Base-by-base conservation (phyloP, 2,888 invertebrate genomes). In the Aporophyla nigra region DNA sequence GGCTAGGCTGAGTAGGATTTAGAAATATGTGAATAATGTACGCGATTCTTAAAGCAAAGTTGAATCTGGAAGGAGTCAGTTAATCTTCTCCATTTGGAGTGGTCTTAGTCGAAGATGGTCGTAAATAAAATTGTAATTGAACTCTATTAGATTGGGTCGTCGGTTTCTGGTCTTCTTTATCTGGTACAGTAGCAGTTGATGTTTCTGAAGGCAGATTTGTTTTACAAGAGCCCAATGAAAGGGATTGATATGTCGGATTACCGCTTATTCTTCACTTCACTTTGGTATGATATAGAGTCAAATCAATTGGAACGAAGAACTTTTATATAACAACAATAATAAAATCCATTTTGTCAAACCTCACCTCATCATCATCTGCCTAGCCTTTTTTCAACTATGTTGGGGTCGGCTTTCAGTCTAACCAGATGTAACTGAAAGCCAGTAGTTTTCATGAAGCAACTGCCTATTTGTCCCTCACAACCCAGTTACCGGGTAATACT, bases 1-100 rank as follows among this genome's bases (percentile, higher is more conserved):
- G 49, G 69, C 46, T 58, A 43, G 24, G 58, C 46, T 68, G 24
- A 56, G 49, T 61, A 33, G 62, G 56, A 54, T 67, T 71, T 16
- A 62, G 62, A 80, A 68, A 68, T 65, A 49, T 27, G 40, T 40
- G 33, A 53, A 53, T 16, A 43, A 33, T 53, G 40, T 46, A 19
- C 14, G 7, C 24, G 6, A 49, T 58, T 46, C 33, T 61, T 71
- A 43, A 53, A 33, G 40, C 27, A 67, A 54, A 58, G 67, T 58
- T 33, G 33, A 2, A 33, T 80, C 2, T 49, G 24, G 16, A 9
- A 16, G 21, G 14, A 43, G 51, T 71, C 12, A 10, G 1, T 16
- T 54, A 14, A 51, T 53, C 14, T 54, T 63, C 54, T 49, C 5
- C 33, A 21, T 51, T 43, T 49, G 24, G 14, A 24, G 7, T 33